Percentiles rank a stretch among this genome's conserved stretches.
Evolutionary conservation across 1,140 invertebrate genomes (phyloP).

Genomic region (Leptoteleia sp.): DNA sequence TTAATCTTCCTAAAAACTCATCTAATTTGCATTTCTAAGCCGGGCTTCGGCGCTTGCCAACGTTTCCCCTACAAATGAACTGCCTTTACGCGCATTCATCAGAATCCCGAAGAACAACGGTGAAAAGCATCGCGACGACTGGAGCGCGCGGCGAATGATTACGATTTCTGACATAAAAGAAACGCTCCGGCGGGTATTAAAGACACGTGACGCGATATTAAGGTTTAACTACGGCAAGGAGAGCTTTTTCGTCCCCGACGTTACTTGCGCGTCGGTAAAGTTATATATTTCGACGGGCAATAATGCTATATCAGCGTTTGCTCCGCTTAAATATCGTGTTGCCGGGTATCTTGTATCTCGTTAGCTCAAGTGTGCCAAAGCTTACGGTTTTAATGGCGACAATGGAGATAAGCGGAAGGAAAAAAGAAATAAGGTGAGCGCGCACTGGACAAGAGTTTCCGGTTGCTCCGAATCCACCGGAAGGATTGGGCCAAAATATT

Average conservation of each 20-base stretch:
- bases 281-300: slow-evolving; percentile 28
- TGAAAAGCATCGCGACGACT: not conserved
- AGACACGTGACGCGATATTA: slow-evolving; percentile 17
- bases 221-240: slow-evolving; percentile 8
- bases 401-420: slow-evolving; percentile 36
- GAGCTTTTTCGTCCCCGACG: slow-evolving; percentile 23
- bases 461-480: not conserved
- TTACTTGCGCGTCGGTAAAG: slow-evolving; percentile 21
- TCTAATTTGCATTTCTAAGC: slow-evolving; percentile 1
- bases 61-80: slow-evolving; percentile 1
- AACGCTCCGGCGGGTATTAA: slow-evolving; percentile 14
- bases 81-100: not conserved
- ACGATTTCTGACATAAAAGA: slow-evolving; percentile 20
- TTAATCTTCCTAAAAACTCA: not conserved
- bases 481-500: not conserved
- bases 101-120: not conserved
- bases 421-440: slow-evolving; percentile 23
- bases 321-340: slow-evolving; percentile 44
- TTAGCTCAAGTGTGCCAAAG: slow-evolving; percentile 47
- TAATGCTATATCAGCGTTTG: slow-evolving; percentile 46
- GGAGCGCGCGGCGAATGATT: not conserved
- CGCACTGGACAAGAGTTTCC: slow-evolving; percentile 20
- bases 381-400: slow-evolving; percentile 44
- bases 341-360: slow-evolving; percentile 49
- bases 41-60: too few species aligned